phyloP scores from a whole-genome alignment of 2,113 vertebrate species.

The Bubo bubo region DNA sequence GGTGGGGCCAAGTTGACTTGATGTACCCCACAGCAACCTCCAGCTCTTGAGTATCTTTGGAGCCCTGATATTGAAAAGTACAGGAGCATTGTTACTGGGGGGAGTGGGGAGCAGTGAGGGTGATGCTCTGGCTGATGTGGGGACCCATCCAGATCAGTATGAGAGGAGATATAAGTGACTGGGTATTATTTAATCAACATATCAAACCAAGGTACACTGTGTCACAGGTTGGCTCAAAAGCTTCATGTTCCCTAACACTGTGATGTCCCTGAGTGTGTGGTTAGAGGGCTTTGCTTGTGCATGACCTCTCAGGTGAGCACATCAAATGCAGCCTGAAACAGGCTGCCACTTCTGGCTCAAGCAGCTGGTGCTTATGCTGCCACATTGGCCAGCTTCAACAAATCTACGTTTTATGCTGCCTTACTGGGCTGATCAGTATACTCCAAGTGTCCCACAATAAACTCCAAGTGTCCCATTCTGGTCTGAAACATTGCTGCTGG shows the following conservation, averaged over 20 bases:
- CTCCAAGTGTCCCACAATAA: neutral
- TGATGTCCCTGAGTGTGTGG: neutral
- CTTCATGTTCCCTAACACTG: neutral
- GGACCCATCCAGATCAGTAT: neutral
- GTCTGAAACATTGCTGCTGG: neutral
- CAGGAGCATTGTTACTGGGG: fast-evolving
- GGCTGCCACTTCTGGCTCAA: neutral
- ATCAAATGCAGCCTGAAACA: neutral
- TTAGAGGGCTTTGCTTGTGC: neutral
- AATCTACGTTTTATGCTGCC: neutral
- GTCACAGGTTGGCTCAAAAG: neutral
- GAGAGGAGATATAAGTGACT: neutral
- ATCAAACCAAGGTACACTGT: neutral
- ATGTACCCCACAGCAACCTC: neutral
- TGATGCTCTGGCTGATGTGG: neutral
- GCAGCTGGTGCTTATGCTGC: neutral
- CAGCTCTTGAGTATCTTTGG: neutral
- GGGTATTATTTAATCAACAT: neutral
- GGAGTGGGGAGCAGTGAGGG: fast-evolving
- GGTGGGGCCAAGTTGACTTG: neutral
- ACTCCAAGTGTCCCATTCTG: neutral
- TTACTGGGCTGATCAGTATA: neutral
- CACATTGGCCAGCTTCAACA: neutral
- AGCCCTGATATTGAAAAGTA: neutral
- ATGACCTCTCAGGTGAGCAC: neutral